phyloP scores from a whole-genome alignment of 2,888 invertebrate species.

The Dolichomitus sp. region DNA sequence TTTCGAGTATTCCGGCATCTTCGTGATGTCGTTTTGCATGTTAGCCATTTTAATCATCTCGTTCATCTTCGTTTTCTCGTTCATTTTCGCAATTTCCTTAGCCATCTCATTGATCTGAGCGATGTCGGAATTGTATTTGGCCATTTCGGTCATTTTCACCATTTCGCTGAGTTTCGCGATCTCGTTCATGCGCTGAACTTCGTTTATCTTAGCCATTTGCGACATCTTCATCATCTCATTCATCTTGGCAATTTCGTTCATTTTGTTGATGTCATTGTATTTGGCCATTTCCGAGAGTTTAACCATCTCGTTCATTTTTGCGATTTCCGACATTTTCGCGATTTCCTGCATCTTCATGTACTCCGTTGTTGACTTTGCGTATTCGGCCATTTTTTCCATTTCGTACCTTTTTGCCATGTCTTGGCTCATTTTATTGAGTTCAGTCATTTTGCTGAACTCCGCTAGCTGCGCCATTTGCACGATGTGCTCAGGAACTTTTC shows the following conservation, averaged over 20 bases:
- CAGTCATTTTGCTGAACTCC: conserved; percentile 84
- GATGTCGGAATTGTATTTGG: conserved; percentile 83
- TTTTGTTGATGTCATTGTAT: conserved; percentile 83
- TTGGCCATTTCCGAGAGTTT: conserved; percentile 85
- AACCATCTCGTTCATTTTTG: conserved; percentile 84
- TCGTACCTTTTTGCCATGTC: conserved; percentile 85
- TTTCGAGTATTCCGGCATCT: conserved; percentile 84
- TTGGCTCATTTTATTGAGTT: conserved; percentile 83
- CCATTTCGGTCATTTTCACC: conserved; percentile 85
- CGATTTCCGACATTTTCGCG: conserved; percentile 83
- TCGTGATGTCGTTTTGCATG: conserved; percentile 84
- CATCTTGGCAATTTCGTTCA: conserved; percentile 82
- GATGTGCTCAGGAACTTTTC: conserved; percentile 85
- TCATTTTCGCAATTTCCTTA: conserved; percentile 84
- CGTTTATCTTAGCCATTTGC: conserved; percentile 84
- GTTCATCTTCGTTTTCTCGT: conserved; percentile 84
- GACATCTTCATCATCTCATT: conserved; percentile 83
- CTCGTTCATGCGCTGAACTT: conserved; percentile 84
- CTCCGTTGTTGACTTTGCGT: conserved; percentile 82
- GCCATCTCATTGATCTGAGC: conserved; percentile 85
- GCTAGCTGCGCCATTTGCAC: conserved; percentile 85
- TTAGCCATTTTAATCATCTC: conserved; percentile 85
- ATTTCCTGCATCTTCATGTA: conserved; percentile 85
- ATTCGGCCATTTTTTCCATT: conserved; percentile 85
- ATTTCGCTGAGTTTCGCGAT: conserved; percentile 84